Conservation (phyloP, 2,888 invertebrate genomes). For the Ormia ochracea region DNA sequence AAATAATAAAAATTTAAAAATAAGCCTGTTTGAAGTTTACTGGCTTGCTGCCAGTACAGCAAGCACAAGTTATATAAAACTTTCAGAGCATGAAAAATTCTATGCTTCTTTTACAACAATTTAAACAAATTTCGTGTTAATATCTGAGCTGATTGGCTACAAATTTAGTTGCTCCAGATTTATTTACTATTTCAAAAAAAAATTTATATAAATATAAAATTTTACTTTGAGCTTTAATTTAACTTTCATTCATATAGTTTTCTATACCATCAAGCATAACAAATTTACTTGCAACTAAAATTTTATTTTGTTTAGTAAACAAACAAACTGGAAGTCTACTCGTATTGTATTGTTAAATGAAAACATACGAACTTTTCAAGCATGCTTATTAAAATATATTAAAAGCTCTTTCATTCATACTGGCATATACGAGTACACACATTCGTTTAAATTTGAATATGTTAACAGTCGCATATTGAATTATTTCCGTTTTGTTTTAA, state of each 20-base stretch:
- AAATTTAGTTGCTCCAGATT: constrained; percentile 31
- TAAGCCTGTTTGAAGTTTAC: no score
- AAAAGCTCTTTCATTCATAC: no score
- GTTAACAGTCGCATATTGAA: constrained; percentile 1
- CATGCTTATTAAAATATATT: background rate
- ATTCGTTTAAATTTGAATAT: background rate
- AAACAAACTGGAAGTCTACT: background rate
- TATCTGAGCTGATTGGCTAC: background rate
- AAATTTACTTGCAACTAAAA: background rate
- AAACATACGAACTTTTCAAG: no score
- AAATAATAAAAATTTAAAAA: no score
- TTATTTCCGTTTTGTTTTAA: constrained; percentile 50
- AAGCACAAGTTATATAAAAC: background rate
- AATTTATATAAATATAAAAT: background rate
- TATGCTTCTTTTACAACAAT: background rate
- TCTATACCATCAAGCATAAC: constrained; percentile 48
- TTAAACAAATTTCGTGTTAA: background rate
- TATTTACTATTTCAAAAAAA: background rate
- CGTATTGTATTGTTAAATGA: no score
- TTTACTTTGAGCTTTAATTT: background rate
- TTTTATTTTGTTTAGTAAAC: background rate
- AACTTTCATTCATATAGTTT: constrained; percentile 47
- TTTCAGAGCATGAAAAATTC: constrained; percentile 18
- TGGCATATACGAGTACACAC: background rate
- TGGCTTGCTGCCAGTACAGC: background rate